Conservation (phyloP, 2,113 vertebrate genomes). For the Phalacrocorax carbo region DNA sequence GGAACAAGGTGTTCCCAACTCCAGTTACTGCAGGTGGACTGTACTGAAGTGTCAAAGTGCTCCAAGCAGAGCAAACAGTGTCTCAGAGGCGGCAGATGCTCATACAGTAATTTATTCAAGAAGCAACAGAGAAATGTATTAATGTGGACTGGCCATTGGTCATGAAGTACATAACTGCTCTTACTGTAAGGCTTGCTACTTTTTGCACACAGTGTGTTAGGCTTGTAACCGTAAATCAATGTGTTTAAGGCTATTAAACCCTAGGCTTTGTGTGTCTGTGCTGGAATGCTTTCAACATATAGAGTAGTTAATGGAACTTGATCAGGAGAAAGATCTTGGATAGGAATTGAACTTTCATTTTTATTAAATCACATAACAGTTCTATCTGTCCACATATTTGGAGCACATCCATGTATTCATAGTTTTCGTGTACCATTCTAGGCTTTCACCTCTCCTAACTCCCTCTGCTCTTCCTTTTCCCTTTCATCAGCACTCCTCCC, state of each 20-base stretch:
- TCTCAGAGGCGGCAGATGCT: not conserved
- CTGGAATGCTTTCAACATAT: not conserved
- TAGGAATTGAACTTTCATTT: not conserved
- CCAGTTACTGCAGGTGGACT: not conserved
- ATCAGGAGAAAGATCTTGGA: not conserved
- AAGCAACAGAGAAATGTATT: not conserved
- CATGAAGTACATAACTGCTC: not conserved
- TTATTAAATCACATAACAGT: not conserved
- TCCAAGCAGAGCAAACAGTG: not conserved
- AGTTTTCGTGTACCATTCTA: not conserved
- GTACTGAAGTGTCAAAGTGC: rapidly evolving
- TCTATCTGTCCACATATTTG: not conserved
- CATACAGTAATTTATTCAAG: not conserved
- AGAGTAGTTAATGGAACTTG: not conserved
- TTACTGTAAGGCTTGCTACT: not conserved
- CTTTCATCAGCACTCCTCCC: not conserved
- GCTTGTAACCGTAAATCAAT: not conserved
- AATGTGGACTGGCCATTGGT: not conserved
- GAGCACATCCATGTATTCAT: not conserved
- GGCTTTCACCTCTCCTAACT: not conserved
- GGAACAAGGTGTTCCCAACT: not conserved
- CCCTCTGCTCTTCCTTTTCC: not conserved
- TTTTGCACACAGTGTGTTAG: not conserved
- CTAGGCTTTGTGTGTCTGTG: not conserved
- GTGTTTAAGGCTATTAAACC: not conserved